Evolutionary conservation across 2,888 invertebrate genomes (phyloP).

Genomic region (Oegoconia quadripuncta): DNA sequence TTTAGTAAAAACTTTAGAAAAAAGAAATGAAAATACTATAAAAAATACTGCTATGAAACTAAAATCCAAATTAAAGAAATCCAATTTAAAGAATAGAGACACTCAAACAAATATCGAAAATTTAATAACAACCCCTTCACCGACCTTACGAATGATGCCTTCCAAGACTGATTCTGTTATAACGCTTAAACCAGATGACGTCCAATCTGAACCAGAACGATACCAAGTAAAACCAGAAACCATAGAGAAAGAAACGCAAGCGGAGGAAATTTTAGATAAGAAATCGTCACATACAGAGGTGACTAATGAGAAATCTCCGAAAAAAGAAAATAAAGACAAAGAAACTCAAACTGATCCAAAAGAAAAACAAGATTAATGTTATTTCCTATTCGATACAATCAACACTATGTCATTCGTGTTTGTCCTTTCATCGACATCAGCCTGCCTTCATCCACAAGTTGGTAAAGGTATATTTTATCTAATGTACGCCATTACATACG

Average conservation of each 20-base stretch:
- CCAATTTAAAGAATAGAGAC: constrained; percentile 37
- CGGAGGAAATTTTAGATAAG: not conserved
- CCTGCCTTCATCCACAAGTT: no score
- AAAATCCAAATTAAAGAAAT: no score
- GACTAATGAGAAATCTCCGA: not conserved
- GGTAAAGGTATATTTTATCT: no score
- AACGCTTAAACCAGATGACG: not conserved
- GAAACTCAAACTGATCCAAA: constrained; percentile 1
- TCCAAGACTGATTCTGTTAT: not conserved
- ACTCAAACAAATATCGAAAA: constrained; percentile 1
- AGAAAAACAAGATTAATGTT: constrained; percentile 2
- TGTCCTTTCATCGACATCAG: no score
- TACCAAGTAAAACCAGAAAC: not conserved
- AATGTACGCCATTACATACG: no score
- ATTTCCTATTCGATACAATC: not conserved
- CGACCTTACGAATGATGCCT: constrained; percentile 2
- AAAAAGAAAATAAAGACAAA: not conserved
- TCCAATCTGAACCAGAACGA: not conserved
- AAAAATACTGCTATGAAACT: constrained; percentile 1
- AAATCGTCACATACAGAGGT: not conserved
- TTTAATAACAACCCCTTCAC: not conserved
- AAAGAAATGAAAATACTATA: constrained; percentile 5
- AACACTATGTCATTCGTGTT: no score
- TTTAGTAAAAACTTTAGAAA: constrained; percentile 19
- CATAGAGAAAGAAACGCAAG: not conserved